These are phyloP conservation scores for Sus cebifrons DNA, from an alignment of 2,797 vertebrate species.

Conservation along the genomic window DNA sequence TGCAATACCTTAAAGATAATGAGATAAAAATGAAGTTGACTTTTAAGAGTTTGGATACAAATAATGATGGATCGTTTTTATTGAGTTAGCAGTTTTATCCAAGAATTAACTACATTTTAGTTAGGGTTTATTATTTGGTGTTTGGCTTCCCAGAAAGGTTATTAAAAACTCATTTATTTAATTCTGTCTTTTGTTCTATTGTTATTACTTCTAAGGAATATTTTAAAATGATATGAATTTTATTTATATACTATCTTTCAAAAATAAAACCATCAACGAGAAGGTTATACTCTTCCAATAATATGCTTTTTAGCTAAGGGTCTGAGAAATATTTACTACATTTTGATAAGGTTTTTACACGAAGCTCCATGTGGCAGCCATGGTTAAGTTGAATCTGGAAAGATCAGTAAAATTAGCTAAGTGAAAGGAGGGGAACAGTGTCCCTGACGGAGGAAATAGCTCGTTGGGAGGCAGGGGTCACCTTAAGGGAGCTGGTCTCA, in stretches of 20 bases:
- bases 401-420: not conserved
- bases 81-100: not conserved
- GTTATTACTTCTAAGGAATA: not conserved
- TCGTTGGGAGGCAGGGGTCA: not conserved
- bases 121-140: slow-evolving; percentile 34
- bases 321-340: not conserved
- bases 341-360: slow-evolving; percentile 25
- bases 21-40: slow-evolving; percentile 96
- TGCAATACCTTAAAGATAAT: slow-evolving; percentile 95
- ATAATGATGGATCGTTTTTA: slow-evolving; percentile 93
- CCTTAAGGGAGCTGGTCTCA: not conserved
- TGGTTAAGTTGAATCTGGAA: not conserved
- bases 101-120: not conserved
- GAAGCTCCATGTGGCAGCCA: not conserved
- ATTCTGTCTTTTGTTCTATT: not conserved
- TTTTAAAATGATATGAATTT: slow-evolving; percentile 19
- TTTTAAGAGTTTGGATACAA: slow-evolving; percentile 97
- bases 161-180: slow-evolving; percentile 33
- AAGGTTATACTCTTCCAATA: not conserved
- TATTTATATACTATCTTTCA: not conserved
- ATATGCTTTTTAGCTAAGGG: not conserved
- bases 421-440: not conserved
- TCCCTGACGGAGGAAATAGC: not conserved
- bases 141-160: slow-evolving; percentile 5
- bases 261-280: not conserved